Conservation (phyloP, 2,888 invertebrate species). For the Diadromus collaris region DNA sequence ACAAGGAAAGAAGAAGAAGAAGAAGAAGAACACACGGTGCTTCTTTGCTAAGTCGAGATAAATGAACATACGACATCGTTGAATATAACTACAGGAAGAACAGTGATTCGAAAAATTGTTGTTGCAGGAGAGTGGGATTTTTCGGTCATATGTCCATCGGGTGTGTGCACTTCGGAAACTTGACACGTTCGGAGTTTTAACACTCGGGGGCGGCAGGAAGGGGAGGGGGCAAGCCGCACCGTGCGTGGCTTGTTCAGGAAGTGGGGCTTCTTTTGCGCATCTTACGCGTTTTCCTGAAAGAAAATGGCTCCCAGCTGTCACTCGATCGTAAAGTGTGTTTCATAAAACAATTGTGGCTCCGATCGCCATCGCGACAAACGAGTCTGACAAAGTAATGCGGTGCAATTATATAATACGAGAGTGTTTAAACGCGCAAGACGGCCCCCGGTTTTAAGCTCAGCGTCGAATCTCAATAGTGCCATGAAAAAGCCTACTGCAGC, state of each 20-base stretch:
- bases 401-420: constrained; percentile 70
- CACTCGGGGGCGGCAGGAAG: background rate
- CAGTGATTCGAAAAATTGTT: background rate
- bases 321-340: constrained; percentile 68
- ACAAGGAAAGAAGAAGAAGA: no score
- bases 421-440: constrained; percentile 58
- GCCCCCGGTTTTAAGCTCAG: constrained; percentile 54
- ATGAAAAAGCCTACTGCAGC: constrained; percentile 71
- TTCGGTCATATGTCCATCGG: background rate
- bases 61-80: no score
- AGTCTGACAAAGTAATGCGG: constrained; percentile 60
- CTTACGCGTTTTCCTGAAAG: constrained; percentile 74
- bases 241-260: constrained; percentile 67
- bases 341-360: constrained; percentile 45
- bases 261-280: constrained; percentile 72
- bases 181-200: background rate
- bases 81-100: background rate
- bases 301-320: constrained; percentile 79
- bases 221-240: constrained; percentile 37
- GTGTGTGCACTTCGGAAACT: background rate
- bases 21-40: no score
- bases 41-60: no score
- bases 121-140: background rate
- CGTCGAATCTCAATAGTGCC: constrained; percentile 66
- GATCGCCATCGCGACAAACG: constrained; percentile 30